phyloP scores from a whole-genome alignment of 23 tunicate genomes.

The Oikopleura dioica region DNA sequence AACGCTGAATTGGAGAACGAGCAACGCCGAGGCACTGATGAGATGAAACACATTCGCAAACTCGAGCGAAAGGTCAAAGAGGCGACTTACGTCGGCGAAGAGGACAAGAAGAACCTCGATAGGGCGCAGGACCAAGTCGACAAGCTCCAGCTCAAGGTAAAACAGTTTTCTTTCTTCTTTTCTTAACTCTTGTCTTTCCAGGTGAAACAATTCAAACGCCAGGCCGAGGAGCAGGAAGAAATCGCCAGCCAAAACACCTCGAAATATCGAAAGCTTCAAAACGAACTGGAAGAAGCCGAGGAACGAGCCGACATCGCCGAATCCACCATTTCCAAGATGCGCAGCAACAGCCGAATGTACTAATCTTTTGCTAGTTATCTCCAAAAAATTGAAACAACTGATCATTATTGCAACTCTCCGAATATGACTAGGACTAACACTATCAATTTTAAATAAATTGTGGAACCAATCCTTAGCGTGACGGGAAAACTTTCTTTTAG shows the following conservation, averaged over 20 bases:
- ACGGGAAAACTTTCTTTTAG: background rate
- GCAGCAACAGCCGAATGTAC: conserved; percentile 34
- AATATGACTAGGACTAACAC: no score
- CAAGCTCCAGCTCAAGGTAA: background rate
- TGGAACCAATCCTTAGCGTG: no score
- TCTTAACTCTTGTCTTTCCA: no score
- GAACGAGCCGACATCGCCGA: conserved; percentile 71
- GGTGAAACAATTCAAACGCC: background rate
- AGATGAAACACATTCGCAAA: background rate
- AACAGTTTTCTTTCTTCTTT: no score
- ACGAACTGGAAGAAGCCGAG: conserved; percentile 62
- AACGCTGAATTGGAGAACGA: background rate
- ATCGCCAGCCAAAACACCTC: conserved; percentile 40
- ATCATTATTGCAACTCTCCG: no score
- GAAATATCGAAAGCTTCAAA: conserved; percentile 47
- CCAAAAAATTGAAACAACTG: no score
- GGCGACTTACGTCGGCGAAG: no score
- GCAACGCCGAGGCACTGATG: background rate
- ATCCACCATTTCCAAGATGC: conserved; percentile 36
- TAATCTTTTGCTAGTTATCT: no score
- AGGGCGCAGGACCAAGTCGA: background rate
- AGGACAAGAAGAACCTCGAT: background rate
- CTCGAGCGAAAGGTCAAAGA: background rate
- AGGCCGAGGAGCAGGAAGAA: conserved; percentile 27
- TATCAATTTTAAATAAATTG: no score